Base-by-base conservation (phyloP, 2,888 invertebrate genomes). In the Ariolimax columbianus region DNA sequence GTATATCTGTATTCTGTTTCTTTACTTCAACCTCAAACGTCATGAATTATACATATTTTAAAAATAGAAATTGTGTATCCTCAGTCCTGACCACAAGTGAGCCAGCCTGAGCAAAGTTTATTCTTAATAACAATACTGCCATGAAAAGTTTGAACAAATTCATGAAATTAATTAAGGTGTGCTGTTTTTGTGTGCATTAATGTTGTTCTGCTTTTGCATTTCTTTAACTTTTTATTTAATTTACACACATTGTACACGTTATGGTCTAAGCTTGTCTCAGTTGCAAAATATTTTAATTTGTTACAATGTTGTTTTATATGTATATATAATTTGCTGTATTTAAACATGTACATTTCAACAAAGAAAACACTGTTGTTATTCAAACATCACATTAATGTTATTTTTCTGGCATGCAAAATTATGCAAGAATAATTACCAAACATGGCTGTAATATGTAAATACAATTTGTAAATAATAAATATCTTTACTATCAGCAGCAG, bases 41-140 rank as follows among this genome's bases (percentile, higher is more conserved):
- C 33, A 66, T 63, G 33, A 66, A 55, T 3, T 23, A 33, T 23
- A 40, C 38, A 40, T n/a, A 72, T 26, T 40, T 72, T 40, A 40
- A 7, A 14, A 7, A 26, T 26, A 17, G 3, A 30, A 66, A 0
- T 26, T 72, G 30, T 33, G 17, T 40, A 26, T 72, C 40, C n/a
- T 7, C 19, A 26, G 26, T 40, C 26, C 40, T 72, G 72, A 40
- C 40, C 40, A 66, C 23, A 30, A 26, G 36, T 72, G 72, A 72
- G 72, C 72, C 40, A 40, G 38, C 11, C 40, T 72, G 72, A 72
- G 72, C 72, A 66, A 66, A 66, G 11, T 66, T 30, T 30, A 33
- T 66, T 33, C 4, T 23, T 11, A 66, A 66, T 2, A 66, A 33
- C 6, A 1, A 66, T 7, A 66, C n/a, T 63, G 63, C 63, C 63